A percentile compares a stretch with the other conserved stretches of the same genome.
Conservation (phyloP, 1,140 invertebrate genomes). For the Leptestheria dahalacensis region DNA sequence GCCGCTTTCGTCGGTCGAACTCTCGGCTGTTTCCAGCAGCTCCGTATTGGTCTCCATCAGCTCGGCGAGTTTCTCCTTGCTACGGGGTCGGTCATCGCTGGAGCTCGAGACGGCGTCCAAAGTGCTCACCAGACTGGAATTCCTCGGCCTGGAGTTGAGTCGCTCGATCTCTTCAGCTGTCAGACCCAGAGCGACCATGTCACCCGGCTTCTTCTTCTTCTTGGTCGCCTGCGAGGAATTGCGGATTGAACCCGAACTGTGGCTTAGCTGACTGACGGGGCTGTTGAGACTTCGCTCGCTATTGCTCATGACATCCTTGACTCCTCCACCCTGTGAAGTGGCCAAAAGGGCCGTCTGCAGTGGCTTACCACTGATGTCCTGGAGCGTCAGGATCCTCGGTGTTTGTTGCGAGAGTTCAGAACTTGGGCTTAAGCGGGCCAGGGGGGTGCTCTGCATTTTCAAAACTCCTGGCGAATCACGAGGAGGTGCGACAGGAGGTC, state of each 20-base stretch:
- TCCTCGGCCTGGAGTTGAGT: conserved; percentile 65
- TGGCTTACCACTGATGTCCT: conserved; percentile 84
- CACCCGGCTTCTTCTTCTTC: conserved; percentile 23
- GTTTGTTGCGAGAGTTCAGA: conserved; percentile 81
- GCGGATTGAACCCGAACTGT: conserved; percentile 42
- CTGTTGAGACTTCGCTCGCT: conserved; percentile 78
- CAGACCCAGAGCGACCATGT: conserved; percentile 46
- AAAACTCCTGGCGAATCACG: conserved; percentile 30
- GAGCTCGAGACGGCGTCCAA: conserved; percentile 81
- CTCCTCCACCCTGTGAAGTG: conserved; percentile 39
- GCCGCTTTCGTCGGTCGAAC: conserved; percentile 83
- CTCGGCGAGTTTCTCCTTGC: conserved; percentile 29
- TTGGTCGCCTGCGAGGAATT: conserved; percentile 39
- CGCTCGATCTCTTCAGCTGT: conserved; percentile 85
- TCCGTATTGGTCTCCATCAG: conserved; percentile 31
- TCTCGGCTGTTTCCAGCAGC: conserved; percentile 31
- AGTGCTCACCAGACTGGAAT: conserved; percentile 74
- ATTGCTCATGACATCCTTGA: conserved; percentile 44
- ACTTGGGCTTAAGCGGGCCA: conserved; percentile 75
- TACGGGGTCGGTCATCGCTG: conserved; percentile 54
- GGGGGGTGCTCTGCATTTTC: conserved; percentile 60
- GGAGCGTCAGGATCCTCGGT: conserved; percentile 73
- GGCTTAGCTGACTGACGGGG: conserved; percentile 70
- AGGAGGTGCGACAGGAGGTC: conserved; percentile 15
- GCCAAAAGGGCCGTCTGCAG: conserved; percentile 71